Conservation (phyloP, 2,113 vertebrate genomes). For the Oplegnathus fasciatus region DNA sequence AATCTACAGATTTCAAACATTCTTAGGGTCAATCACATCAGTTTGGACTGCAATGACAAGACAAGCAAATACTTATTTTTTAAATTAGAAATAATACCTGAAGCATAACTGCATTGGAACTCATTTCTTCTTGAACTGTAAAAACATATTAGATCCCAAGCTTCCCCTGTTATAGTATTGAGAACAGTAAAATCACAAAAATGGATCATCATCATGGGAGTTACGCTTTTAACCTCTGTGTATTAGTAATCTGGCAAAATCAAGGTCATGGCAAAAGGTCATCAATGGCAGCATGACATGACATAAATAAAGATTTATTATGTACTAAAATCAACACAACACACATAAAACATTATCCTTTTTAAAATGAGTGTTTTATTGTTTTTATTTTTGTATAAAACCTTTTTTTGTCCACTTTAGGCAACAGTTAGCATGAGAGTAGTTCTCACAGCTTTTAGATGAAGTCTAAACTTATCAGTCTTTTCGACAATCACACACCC, state of each 20-base stretch:
- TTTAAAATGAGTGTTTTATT: conserved; percentile 79
- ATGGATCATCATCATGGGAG: no score
- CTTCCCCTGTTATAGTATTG: not conserved
- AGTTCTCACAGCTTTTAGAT: conserved; percentile 76
- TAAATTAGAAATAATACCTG: not conserved
- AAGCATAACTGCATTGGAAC: not conserved
- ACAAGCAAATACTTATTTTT: not conserved
- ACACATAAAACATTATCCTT: not conserved
- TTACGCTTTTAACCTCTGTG: not conserved
- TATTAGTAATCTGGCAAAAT: no score
- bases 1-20: not conserved
- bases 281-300: no score
- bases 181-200: not conserved
- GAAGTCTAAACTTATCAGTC: conserved; percentile 71
- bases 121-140: not conserved
- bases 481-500: conserved; percentile 55
- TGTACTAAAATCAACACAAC: not conserved
- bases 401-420: conserved; percentile 78
- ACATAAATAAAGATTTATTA: not conserved
- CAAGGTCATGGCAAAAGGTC: no score
- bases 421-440: conserved; percentile 83
- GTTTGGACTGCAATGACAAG: not conserved
- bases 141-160: not conserved
- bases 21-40: not conserved
- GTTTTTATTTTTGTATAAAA: conserved; percentile 84